Evolutionary conservation across 2,888 invertebrate genomes (phyloP), one percentile per base, ranked within the genome.

Genomic region (Parnassius orleans): DNA sequence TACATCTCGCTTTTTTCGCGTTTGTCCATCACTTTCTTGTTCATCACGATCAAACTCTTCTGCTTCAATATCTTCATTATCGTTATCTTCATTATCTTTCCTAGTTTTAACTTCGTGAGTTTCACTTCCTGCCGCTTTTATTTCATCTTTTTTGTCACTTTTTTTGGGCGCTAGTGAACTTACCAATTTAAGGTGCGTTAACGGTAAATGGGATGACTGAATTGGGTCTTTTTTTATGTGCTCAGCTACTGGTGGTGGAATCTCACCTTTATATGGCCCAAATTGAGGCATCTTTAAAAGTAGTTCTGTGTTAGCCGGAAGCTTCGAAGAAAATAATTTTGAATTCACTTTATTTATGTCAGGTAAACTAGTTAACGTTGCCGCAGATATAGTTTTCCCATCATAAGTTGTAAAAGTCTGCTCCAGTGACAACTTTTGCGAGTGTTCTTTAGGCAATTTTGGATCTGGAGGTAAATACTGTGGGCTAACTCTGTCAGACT

Each of bases 391-490:
- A 55, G 93, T 93, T 81, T 95, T 95, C 0, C 96, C 96, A 71
- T 96, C 96, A 71, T 94, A 96, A 0, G 95, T 94, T 7, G 96
- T 94, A 41, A 95, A 93, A 0, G 94, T 93, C 69, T 86, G 80
- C 19, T 74, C 77, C 3, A 66, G 70, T 9, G 79, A 75, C 12
- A 90, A 69, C 57, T 91, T 90, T 66, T 93, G 87, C 57, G 90
- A 92, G 61, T 87, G 90, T 67, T 90, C 92, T 74, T 87, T 87
- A 10, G 84, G 78, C 42, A 78, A 53, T 70, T 93, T 90, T 63
- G 92, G 90, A 60, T 93, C 92, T 0, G 96, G 96, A 0, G 96
- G 96, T 58, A 96, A 87, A 74, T 96, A 96, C 69, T 94, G 95
- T 0, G 95, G 93, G 69, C 95, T 95, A 5, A 95, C 84, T 70